Percentiles rank a stretch among this genome's conserved stretches.
phyloP scores from a whole-genome alignment of 2,113 vertebrate species.

The Columbina picui region DNA sequence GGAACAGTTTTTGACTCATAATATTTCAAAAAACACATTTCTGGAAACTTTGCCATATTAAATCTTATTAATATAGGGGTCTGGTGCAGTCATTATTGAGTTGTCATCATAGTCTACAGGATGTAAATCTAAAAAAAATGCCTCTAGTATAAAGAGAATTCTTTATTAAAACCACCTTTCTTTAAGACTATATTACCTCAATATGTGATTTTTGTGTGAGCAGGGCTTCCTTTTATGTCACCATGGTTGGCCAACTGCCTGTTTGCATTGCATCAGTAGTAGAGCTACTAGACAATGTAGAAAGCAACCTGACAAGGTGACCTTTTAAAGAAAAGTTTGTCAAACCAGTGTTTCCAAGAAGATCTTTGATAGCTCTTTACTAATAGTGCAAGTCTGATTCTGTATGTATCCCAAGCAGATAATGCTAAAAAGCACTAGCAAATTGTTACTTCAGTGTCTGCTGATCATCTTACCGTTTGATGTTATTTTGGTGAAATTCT shows the following conservation, averaged over 20 bases:
- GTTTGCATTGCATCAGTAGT: conserved; percentile 30
- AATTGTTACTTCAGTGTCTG: not conserved
- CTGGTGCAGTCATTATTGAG: conserved; percentile 81
- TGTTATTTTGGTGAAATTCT: conserved; percentile 10
- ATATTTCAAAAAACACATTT: conserved; percentile 84
- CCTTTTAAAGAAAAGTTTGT: not conserved
- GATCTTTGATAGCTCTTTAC: not conserved
- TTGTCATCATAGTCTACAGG: conserved; percentile 81
- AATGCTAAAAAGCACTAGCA: not conserved
- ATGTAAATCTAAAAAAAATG: conserved; percentile 80
- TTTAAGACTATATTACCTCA: conserved; percentile 72
- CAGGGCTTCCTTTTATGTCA: conserved; percentile 42
- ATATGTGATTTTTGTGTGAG: conserved; percentile 59
- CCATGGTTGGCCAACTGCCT: conserved; percentile 27
- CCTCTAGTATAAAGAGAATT: conserved; percentile 73
- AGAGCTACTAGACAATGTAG: not conserved
- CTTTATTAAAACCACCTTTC: conserved; percentile 82
- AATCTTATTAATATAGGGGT: conserved; percentile 80
- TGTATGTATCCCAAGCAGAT: not conserved
- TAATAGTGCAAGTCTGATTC: not conserved
- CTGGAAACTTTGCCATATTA: conserved; percentile 77
- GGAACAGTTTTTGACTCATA: conserved; percentile 75
- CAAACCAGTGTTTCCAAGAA: not conserved
- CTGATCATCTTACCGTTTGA: not conserved
- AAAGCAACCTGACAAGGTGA: not conserved